Base-by-base conservation (phyloP, 2,113 vertebrate species). In the Xiphophorus couchianus region DNA sequence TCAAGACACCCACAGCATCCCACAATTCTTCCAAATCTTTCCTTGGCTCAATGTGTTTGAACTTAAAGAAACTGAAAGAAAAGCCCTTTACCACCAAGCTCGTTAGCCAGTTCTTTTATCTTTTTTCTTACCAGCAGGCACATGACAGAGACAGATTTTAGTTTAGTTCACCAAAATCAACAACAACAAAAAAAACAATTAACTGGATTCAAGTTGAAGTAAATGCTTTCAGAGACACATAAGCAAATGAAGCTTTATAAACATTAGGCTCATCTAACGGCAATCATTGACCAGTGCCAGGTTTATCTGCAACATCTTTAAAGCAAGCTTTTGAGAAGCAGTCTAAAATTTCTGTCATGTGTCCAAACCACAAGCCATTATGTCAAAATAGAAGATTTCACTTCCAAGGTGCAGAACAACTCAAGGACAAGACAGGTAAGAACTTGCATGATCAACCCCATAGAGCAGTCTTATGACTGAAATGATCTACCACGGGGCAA, bases 121-220 rank as follows among this genome's bases (percentile, higher is more conserved):
- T 86, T 75, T 84, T 77, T 81, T 82, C 81, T 91, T 88, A 87
- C 86, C 82, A 66, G 27, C 67, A 77, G n/a, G 70, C 77, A 69
- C 71, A 76, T 73, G 31, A 73, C 58, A 62, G 78, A 88, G 70
- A 75, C 44, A 70, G 44, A 72, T 86, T 90, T 83, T 77, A 73
- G 76, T 76, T 69, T 71, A 70, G 85, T 89, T 88, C 84, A 86
- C 77, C 71, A 84, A 87, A 89, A 80, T 54, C 62, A 33, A 29
- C 0, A 8, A 35, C 7, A 35, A 61, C n/a, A 76, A 78, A 82
- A 76, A 17, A 83, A 82, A 86, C 31, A 68, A 42, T 14, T 42
- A 42, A 30, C 73, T n/a, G 14, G 27, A 30, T 48, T 66, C 37
- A 71, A 62, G 42, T n/a, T 63, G 22, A 10, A 64, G 65, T 29